These are phyloP conservation scores for Dichetophora obliterata DNA, from an alignment of 2,888 invertebrate genomes.

Conservation along the genomic window DNA sequence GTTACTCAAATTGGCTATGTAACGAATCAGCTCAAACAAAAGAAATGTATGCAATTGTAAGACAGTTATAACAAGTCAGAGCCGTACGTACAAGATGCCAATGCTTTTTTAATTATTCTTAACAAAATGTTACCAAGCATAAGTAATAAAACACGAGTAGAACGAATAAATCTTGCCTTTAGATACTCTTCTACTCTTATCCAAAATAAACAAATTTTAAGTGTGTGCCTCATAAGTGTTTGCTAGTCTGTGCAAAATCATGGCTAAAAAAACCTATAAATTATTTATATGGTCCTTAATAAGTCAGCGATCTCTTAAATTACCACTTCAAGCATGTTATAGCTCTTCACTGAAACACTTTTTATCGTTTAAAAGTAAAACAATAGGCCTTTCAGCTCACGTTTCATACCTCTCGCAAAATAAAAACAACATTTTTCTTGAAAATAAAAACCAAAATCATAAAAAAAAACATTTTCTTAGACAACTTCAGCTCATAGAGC, in stretches of 20 bases:
- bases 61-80: too few species aligned
- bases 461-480: neutral
- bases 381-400: neutral
- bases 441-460: neutral
- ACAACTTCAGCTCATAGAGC: constrained; percentile 14
- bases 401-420: neutral
- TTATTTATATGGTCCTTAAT: neutral
- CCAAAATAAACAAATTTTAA: too few species aligned
- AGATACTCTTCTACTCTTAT: too few species aligned
- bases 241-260: neutral
- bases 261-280: too few species aligned
- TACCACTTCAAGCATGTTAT: neutral
- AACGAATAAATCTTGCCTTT: too few species aligned
- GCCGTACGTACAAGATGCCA: too few species aligned
- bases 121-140: too few species aligned
- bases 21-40: too few species aligned
- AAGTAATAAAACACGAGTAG: too few species aligned
- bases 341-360: neutral
- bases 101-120: too few species aligned
- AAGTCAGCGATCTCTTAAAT: constrained; percentile 9
- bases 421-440: neutral
- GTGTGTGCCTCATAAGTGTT: neutral
- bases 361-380: neutral
- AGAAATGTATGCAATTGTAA: too few species aligned
- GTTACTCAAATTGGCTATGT: too few species aligned